Evolutionary conservation across 2,888 invertebrate species (phyloP).

Genomic region (Thymelicus acteon): DNA sequence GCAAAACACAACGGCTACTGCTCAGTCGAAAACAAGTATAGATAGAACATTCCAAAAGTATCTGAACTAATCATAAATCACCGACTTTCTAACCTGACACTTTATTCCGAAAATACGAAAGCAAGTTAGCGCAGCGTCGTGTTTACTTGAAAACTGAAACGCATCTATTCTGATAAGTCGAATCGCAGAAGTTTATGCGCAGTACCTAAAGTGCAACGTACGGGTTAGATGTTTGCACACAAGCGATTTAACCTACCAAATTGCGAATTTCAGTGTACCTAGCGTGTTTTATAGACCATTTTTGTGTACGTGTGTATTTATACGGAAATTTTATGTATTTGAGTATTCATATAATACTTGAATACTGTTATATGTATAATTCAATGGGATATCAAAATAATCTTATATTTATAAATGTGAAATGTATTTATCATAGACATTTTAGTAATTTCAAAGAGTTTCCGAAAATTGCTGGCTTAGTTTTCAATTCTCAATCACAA

Average conservation of each 20-base stretch:
- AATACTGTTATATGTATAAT: background rate
- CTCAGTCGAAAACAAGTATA: constrained; percentile 60
- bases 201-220: constrained; percentile 41
- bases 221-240: constrained; percentile 41
- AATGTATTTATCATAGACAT: too few relatives aligned
- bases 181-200: constrained; percentile 25
- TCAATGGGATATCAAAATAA: background rate
- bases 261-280: constrained; percentile 43
- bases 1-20: constrained; percentile 26
- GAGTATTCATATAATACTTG: background rate
- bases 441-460: too few relatives aligned
- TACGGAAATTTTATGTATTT: constrained; percentile 36
- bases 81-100: constrained; percentile 63
- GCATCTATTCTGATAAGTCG: constrained; percentile 38
- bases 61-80: constrained; percentile 62
- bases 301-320: constrained; percentile 25
- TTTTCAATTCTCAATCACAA: too few relatives aligned
- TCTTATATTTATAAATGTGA: too few relatives aligned
- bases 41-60: constrained; percentile 54
- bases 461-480: too few relatives aligned
- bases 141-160: constrained; percentile 51
- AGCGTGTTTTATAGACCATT: constrained; percentile 45
- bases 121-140: constrained; percentile 57
- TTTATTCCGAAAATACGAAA: constrained; percentile 64
- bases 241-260: constrained; percentile 47